Conservation (phyloP, 2,113 vertebrate genomes). For the Cisticola juncidis region DNA sequence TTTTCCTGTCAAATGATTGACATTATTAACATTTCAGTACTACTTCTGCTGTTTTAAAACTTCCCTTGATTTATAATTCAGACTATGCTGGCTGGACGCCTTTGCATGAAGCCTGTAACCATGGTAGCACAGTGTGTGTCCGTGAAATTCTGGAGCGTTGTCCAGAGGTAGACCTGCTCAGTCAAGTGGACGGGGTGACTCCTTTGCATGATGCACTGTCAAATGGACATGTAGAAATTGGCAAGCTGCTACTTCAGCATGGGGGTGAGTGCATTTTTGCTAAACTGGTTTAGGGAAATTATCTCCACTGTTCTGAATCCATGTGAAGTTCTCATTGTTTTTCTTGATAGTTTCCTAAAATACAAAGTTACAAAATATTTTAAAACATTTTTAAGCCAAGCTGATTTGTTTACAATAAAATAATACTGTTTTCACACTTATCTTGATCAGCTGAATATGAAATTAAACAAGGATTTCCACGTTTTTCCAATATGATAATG, state of each 20-base stretch:
- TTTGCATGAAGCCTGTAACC: constrained; percentile 96
- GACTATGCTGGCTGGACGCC: constrained; percentile 97
- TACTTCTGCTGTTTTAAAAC: constrained; percentile 74
- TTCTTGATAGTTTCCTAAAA: constrained; percentile 18
- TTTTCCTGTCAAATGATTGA: background rate
- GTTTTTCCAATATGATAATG: constrained; percentile 9
- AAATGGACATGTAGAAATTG: constrained; percentile 88
- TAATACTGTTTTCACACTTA: constrained; percentile 32
- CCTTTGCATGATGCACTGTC: constrained; percentile 91
- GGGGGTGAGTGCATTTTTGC: constrained; percentile 82
- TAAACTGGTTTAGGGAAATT: constrained; percentile 60
- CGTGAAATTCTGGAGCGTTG: constrained; percentile 86
- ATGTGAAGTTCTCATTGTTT: constrained; percentile 6
- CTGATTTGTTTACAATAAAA: constrained; percentile 47
- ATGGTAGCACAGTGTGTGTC: constrained; percentile 91
- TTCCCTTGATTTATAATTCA: constrained; percentile 83
- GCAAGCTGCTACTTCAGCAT: constrained; percentile 87
- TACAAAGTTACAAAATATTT: background rate
- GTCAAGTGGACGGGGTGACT: constrained; percentile 90
- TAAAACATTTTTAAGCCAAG: constrained; percentile 39
- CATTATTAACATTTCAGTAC: constrained; percentile 36
- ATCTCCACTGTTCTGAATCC: constrained; percentile 27
- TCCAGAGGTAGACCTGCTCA: constrained; percentile 86
- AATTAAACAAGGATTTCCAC: constrained; percentile 14
- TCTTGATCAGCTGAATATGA: constrained; percentile 17